Evolutionary conservation across 2,888 invertebrate genomes (phyloP).

Genomic region (Stegophylla sp.): DNA sequence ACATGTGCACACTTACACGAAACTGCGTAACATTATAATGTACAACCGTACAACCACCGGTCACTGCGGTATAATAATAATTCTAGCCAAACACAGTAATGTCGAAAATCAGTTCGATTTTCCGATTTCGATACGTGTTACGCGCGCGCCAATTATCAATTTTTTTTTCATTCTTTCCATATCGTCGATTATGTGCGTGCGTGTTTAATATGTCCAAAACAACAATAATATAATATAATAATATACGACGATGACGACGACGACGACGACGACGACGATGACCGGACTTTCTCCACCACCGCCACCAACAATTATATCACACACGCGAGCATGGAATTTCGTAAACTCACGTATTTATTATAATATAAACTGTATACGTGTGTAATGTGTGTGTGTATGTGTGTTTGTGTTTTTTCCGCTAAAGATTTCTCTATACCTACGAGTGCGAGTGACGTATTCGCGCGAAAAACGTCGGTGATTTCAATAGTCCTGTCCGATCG

Average conservation of each 20-base stretch:
- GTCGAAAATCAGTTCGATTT: conserved; percentile 33
- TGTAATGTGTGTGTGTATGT: no score
- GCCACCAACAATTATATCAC: conserved; percentile 21
- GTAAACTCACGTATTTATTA: not conserved
- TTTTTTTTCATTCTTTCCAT: not conserved
- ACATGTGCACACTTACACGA: not conserved
- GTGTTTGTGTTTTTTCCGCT: not conserved
- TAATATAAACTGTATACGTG: not conserved
- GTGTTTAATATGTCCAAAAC: not conserved
- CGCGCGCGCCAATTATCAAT: conserved; percentile 24
- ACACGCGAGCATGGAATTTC: not conserved
- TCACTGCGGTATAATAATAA: not conserved
- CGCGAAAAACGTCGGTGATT: not conserved
- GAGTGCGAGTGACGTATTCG: not conserved
- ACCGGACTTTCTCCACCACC: not conserved
- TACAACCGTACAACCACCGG: not conserved
- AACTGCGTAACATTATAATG: not conserved
- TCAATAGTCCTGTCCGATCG: conserved; percentile 17
- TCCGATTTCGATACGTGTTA: conserved; percentile 23
- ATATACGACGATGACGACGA: no score
- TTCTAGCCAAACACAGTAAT: not conserved
- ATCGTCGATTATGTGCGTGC: not conserved
- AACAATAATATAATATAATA: not conserved
- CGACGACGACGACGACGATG: no score
- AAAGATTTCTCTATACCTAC: conserved; percentile 13